Evolutionary conservation across 2,888 invertebrate genomes (phyloP).

Genomic region (Dolomedes plantarius): DNA sequence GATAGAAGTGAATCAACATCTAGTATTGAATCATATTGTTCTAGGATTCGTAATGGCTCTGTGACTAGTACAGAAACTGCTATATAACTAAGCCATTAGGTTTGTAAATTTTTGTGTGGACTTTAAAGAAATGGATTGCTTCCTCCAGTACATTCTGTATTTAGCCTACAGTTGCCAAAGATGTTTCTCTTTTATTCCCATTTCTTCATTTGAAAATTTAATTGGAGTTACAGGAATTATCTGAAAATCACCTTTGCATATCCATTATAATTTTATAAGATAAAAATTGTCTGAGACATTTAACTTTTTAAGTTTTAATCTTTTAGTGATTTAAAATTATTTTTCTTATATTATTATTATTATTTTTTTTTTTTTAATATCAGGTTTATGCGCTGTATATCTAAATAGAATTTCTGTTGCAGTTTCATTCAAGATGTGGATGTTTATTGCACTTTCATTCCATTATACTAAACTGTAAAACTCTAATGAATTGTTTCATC

Average conservation of each 20-base stretch:
- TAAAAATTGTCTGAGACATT: too few species aligned
- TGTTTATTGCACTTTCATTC: too few species aligned
- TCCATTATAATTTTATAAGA: too few species aligned
- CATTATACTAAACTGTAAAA: too few species aligned
- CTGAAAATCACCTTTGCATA: background rate
- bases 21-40: conserved; percentile 60
- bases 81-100: conserved; percentile 34
- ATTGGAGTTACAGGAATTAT: background rate
- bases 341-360: too few species aligned
- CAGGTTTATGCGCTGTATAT: too few species aligned
- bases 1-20: conserved; percentile 70
- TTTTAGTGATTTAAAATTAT: too few species aligned
- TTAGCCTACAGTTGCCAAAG: background rate
- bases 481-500: too few species aligned
- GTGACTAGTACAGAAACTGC: conserved; percentile 65
- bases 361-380: too few species aligned
- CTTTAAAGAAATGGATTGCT: background rate
- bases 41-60: conserved; percentile 57
- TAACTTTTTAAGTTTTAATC: too few species aligned
- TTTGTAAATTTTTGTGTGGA: background rate
- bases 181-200: background rate
- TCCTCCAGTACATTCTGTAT: background rate
- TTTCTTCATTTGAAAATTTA: background rate
- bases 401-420: too few species aligned
- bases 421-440: too few species aligned